Conservation (phyloP, 1,140 invertebrate species). For the Pristionchus pacificus region DNA sequence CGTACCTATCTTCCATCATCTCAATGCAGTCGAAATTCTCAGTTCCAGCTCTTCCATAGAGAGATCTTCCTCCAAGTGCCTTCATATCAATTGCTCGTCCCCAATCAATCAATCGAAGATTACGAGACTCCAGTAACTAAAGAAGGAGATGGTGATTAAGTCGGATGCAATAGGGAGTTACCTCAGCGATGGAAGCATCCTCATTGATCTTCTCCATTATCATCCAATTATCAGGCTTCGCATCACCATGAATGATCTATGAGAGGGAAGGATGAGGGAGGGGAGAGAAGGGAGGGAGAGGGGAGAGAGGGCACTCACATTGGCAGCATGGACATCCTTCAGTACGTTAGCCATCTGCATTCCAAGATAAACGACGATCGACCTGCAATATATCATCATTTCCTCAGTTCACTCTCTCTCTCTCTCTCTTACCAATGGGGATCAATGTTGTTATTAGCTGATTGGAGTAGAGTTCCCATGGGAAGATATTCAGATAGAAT, state of each 20-base stretch:
- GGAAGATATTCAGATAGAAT: not conserved
- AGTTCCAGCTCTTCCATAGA: not conserved
- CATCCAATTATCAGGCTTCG: not conserved
- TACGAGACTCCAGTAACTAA: not conserved
- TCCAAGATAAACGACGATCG: not conserved
- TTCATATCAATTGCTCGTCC: not conserved
- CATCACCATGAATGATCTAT: not conserved
- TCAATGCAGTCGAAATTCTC: not conserved
- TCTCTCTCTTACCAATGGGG: not conserved
- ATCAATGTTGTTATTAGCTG: not conserved
- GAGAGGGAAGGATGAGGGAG: not conserved
- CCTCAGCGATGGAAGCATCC: not conserved
- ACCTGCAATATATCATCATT: constrained; percentile 1
- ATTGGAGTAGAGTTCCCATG: not conserved
- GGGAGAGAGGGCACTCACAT: not conserved
- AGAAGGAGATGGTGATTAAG: not conserved
- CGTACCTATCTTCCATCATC: not conserved
- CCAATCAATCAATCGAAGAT: not conserved
- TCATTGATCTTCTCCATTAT: not conserved
- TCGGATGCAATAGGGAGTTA: not conserved
- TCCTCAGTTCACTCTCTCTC: not conserved
- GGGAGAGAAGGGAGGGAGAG: not conserved
- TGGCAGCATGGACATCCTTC: not conserved
- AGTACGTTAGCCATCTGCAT: not conserved
- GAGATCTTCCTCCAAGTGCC: not conserved